Conservation (phyloP, 2,113 vertebrate genomes). For the Rhinogobius similis region DNA sequence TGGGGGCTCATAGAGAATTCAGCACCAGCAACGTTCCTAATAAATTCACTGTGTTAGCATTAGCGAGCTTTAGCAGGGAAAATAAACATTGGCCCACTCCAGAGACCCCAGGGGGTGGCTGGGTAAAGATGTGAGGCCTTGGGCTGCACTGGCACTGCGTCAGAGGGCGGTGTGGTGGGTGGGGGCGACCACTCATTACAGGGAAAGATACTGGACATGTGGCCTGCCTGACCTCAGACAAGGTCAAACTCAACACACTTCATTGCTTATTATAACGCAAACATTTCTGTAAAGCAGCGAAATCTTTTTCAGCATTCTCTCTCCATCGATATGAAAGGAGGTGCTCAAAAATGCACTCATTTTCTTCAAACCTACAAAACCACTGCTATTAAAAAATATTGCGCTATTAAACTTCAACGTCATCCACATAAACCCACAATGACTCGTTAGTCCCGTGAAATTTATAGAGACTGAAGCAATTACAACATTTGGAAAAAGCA, state of each 20-base stretch:
- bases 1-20: conserved; percentile 49
- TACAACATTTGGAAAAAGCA: neutral
- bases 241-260: conserved; percentile 26
- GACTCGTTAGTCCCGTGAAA: neutral
- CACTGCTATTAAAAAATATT: neutral
- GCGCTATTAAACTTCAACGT: neutral
- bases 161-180: conserved; percentile 24
- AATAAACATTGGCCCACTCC: conserved; percentile 63
- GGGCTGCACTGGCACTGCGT: conserved; percentile 36
- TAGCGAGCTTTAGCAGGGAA: conserved; percentile 65
- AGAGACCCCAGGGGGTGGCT: conserved; percentile 9
- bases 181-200: conserved; percentile 1
- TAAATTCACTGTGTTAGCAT: conserved; percentile 70
- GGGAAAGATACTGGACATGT: conserved; percentile 14
- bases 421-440: conserved; percentile 3
- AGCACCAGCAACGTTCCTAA: conserved; percentile 45
- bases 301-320: neutral
- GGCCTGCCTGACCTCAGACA: conserved; percentile 29
- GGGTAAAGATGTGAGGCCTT: conserved; percentile 31
- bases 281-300: neutral
- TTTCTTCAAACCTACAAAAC: neutral
- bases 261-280: neutral
- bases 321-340: neutral
- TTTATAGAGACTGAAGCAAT: neutral
- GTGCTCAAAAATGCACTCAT: neutral